Conservation (phyloP, 2,113 vertebrate species). For the Callipepla californica region DNA sequence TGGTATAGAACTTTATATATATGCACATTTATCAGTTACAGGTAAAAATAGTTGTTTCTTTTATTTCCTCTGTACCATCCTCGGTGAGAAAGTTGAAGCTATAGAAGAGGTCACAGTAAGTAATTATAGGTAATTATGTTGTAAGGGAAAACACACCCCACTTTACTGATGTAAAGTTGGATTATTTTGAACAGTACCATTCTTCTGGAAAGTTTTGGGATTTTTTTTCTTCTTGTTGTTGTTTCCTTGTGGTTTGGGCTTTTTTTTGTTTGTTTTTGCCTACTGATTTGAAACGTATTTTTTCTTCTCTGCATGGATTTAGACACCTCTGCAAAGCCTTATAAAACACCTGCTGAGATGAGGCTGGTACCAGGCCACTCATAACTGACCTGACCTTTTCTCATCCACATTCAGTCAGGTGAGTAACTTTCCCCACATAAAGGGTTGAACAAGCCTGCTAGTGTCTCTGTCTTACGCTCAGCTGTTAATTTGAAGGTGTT, state of each 20-base stretch:
- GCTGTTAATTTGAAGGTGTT: slow-evolving; percentile 51
- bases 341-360: neutral
- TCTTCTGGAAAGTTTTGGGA: neutral
- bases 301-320: neutral
- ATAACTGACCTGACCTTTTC: neutral
- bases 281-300: neutral
- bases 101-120: neutral
- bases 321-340: neutral
- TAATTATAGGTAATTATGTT: neutral
- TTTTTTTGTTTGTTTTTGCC: neutral
- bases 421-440: neutral
- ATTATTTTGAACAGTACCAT: neutral
- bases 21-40: neutral
- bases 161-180: neutral
- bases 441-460: slow-evolving; percentile 16
- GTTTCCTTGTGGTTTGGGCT: neutral
- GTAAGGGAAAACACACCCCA: neutral
- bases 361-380: rapidly evolving
- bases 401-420: neutral
- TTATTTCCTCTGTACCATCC: neutral
- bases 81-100: neutral
- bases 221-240: neutral
- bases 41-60: neutral
- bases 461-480: neutral
- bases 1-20: neutral